These are phyloP conservation scores for Pterocles burchelli DNA, from an alignment of 2,113 vertebrate species.

Conservation along the genomic window DNA sequence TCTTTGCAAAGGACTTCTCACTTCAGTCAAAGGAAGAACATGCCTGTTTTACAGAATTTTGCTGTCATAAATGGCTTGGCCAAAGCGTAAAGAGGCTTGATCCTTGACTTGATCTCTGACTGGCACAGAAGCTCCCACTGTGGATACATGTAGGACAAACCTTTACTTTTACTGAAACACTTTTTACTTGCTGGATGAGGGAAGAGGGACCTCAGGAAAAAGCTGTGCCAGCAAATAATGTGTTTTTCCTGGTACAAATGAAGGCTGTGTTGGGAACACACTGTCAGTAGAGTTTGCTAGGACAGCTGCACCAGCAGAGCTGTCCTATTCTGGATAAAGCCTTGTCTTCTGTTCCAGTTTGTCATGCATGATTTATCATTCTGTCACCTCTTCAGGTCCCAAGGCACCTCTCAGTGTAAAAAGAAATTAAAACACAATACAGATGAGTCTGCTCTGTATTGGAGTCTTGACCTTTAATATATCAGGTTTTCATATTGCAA, in stretches of 20 bases:
- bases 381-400: constrained; percentile 45
- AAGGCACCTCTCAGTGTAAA: constrained; percentile 20
- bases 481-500: constrained; percentile 46
- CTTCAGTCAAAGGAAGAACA: background rate
- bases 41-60: background rate
- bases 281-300: constrained; percentile 9
- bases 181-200: background rate
- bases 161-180: background rate
- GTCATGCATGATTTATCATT: constrained; percentile 50
- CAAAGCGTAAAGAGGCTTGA: background rate
- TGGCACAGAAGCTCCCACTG: background rate
- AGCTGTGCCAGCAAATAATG: background rate
- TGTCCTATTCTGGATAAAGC: background rate
- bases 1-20: background rate
- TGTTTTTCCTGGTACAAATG: background rate
- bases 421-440: constrained; percentile 64
- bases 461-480: constrained; percentile 61
- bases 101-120: background rate
- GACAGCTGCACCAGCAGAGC: constrained; percentile 17
- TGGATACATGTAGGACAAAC: background rate
- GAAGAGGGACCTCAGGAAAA: background rate
- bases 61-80: background rate
- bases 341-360: constrained; percentile 45
- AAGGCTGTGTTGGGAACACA: background rate
- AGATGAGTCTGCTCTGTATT: constrained; percentile 51